Conservation (phyloP, 2,797 vertebrate species). For the Tympanoctomys barrerae region DNA sequence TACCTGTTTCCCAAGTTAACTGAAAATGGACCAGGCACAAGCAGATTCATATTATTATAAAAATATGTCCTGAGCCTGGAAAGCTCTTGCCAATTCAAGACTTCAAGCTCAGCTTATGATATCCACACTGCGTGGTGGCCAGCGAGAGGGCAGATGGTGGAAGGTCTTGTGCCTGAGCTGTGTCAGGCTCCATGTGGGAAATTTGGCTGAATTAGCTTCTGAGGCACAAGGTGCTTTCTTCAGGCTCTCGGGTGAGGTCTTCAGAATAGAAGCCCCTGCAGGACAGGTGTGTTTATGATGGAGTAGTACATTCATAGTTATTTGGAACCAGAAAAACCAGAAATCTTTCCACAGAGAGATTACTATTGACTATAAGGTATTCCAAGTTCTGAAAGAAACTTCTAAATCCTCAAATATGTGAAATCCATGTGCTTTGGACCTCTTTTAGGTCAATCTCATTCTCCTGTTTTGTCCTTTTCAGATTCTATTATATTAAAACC, state of each 20-base stretch:
- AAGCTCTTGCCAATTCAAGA: fast-evolving
- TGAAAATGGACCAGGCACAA: not conserved
- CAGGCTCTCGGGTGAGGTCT: not conserved
- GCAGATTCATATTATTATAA: not conserved
- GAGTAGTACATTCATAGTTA: too few relatives aligned
- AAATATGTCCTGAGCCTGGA: not conserved
- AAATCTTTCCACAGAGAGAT: not conserved
- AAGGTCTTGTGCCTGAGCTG: not conserved
- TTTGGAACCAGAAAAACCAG: not conserved
- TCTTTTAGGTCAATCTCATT: fast-evolving
- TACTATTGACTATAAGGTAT: too few relatives aligned
- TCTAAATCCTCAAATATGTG: not conserved
- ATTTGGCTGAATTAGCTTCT: too few relatives aligned
- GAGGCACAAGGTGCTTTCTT: not conserved
- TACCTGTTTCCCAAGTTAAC: not conserved
- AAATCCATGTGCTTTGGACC: fast-evolving
- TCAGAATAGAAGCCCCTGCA: not conserved
- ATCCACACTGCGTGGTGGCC: fast-evolving
- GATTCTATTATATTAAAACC: fast-evolving
- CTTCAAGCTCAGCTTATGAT: not conserved
- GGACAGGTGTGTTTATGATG: fast-evolving
- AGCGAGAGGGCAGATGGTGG: fast-evolving
- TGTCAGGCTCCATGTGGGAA: not conserved
- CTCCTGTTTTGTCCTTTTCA: not conserved
- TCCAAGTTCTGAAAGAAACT: not conserved